Evolutionary conservation across 1,140 invertebrate species (phyloP).

Genomic region (Drosophila erecta): DNA sequence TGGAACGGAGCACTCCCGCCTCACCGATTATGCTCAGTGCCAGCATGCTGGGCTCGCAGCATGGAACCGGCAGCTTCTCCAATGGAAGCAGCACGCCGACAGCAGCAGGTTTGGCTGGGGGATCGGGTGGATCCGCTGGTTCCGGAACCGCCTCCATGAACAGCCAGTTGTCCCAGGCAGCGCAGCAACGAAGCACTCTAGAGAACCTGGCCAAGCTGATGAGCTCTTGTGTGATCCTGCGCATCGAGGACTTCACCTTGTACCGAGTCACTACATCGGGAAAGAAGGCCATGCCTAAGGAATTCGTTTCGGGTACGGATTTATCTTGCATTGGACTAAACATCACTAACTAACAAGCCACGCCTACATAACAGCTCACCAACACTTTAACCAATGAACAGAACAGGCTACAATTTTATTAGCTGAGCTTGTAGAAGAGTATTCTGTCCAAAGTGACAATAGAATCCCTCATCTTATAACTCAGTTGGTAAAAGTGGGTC

Average conservation of each 20-base stretch:
- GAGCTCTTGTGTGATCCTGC: conserved; percentile 95
- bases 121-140: conserved; percentile 31
- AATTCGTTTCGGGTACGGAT: conserved; percentile 91
- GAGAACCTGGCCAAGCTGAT: conserved; percentile 94
- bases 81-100: conserved; percentile 71
- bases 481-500: background rate
- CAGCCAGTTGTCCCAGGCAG: conserved; percentile 70
- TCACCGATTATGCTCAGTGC: conserved; percentile 76
- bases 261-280: conserved; percentile 93
- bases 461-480: background rate
- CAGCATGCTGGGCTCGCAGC: conserved; percentile 51
- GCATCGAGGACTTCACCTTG: conserved; percentile 94
- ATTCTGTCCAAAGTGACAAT: background rate
- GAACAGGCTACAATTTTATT: background rate
- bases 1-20: conserved; percentile 85
- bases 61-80: conserved; percentile 42
- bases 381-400: background rate
- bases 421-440: background rate
- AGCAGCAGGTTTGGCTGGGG: conserved; percentile 40
- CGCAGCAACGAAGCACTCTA: conserved; percentile 89
- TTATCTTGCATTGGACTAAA: background rate
- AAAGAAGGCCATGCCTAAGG: conserved; percentile 89
- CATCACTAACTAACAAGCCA: conserved; percentile 13
- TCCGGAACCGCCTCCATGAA: conserved; percentile 74
- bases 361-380: conserved; percentile 38